Conservation (phyloP, 2,797 vertebrate genomes). For the Phalloptychus januarius region DNA sequence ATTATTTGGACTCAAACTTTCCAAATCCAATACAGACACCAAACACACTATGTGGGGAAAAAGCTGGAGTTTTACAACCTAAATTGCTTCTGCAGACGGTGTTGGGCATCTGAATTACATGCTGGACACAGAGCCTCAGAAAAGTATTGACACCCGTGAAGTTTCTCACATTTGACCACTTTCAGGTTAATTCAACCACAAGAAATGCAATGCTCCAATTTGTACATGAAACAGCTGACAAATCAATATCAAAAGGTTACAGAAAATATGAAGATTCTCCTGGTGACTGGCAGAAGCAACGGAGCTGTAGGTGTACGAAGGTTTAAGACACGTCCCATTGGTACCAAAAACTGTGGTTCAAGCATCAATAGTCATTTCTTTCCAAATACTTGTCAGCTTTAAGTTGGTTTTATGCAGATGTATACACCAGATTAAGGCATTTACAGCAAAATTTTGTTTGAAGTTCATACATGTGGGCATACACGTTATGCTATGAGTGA, state of each 20-base stretch:
- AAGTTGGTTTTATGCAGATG: background rate
- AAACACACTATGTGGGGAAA: constrained; percentile 48
- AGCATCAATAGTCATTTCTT: background rate
- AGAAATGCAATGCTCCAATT: background rate
- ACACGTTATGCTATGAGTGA: background rate
- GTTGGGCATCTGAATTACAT: constrained; percentile 43
- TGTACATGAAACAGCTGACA: background rate
- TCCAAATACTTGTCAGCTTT: background rate
- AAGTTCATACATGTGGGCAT: background rate
- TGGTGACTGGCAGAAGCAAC: background rate
- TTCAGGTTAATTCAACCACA: background rate
- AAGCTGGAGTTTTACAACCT: constrained; percentile 43
- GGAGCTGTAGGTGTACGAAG: background rate
- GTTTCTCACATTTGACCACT: background rate
- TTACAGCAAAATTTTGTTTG: background rate
- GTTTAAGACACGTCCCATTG: background rate
- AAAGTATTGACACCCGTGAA: background rate
- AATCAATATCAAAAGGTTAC: background rate
- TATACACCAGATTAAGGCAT: background rate
- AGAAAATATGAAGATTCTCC: background rate
- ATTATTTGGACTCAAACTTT: constrained; percentile 36
- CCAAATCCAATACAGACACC: constrained; percentile 51
- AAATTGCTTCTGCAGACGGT: constrained; percentile 65
- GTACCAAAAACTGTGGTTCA: background rate
- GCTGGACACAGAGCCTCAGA: constrained; percentile 14